These are phyloP conservation scores for Tachyglossus aculeatus DNA, from an alignment of 2,797 vertebrate species.

Conservation along the genomic window DNA sequence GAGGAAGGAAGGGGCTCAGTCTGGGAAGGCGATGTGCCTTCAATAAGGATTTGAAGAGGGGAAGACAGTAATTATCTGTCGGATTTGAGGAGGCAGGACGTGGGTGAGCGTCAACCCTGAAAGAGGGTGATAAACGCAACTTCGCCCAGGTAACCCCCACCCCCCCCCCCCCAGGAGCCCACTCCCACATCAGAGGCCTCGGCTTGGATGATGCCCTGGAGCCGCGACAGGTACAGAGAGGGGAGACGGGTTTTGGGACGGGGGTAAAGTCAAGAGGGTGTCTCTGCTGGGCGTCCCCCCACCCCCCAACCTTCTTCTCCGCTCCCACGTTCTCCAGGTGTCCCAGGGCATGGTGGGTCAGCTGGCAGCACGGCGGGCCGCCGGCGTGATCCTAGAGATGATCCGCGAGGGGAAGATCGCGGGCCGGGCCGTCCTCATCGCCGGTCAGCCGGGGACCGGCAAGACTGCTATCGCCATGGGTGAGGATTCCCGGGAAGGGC, in stretches of 20 bases:
- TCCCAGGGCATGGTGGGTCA: slow-evolving; percentile 97
- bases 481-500: slow-evolving; percentile 35
- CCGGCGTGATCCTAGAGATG: slow-evolving; percentile 92
- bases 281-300: background rate
- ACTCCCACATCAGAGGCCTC: slow-evolving; percentile 93
- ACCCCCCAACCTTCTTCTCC: background rate
- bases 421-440: slow-evolving; percentile 88
- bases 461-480: slow-evolving; percentile 96
- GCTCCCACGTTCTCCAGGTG: slow-evolving; percentile 71
- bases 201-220: slow-evolving; percentile 94
- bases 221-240: slow-evolving; percentile 88
- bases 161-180: slow-evolving; percentile 77
- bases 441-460: slow-evolving; percentile 91
- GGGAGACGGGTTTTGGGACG: background rate
- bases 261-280: background rate
- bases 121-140: no score
- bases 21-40: no score
- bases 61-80: no score
- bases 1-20: no score
- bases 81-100: no score
- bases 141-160: no score
- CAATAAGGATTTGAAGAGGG: no score
- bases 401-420: slow-evolving; percentile 95
- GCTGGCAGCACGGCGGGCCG: slow-evolving; percentile 90
- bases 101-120: no score